Percentiles rank a stretch among this genome's conserved stretches.
Conservation (phyloP, 2,113 vertebrate species). For the Hippolais icterina region DNA sequence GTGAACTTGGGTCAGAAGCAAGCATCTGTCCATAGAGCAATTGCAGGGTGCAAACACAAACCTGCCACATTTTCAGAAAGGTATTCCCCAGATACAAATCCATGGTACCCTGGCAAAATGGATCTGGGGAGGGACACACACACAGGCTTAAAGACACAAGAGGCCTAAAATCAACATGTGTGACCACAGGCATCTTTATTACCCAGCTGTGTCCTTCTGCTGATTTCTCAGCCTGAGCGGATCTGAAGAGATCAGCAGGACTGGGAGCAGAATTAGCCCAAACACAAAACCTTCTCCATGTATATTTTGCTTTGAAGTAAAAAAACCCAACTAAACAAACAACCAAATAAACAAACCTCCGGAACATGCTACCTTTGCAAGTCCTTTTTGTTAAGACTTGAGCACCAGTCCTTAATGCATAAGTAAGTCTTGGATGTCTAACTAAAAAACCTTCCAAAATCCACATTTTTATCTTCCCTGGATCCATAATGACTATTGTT, state of each 20-base stretch:
- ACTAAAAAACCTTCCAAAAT: background rate
- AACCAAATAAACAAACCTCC: background rate
- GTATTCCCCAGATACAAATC: background rate
- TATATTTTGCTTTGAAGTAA: background rate
- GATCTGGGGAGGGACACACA: background rate
- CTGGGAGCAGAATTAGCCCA: background rate
- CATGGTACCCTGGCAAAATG: rapidly evolving
- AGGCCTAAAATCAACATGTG: background rate
- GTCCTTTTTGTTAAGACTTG: background rate
- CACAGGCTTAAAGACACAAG: background rate
- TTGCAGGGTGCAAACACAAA: background rate
- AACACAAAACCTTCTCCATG: background rate
- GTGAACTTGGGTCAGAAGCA: background rate
- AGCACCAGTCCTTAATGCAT: background rate
- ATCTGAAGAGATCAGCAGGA: background rate
- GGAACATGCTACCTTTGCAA: background rate
- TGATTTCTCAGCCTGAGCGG: background rate
- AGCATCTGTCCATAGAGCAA: background rate
- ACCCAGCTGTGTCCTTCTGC: background rate
- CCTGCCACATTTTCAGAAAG: background rate
- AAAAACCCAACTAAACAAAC: background rate
- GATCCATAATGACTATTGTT: background rate
- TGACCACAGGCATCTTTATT: background rate
- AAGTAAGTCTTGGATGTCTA: background rate
- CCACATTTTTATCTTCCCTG: background rate